Evolutionary conservation across 2,888 invertebrate genomes (phyloP).

Genomic region (Agrotis puta): DNA sequence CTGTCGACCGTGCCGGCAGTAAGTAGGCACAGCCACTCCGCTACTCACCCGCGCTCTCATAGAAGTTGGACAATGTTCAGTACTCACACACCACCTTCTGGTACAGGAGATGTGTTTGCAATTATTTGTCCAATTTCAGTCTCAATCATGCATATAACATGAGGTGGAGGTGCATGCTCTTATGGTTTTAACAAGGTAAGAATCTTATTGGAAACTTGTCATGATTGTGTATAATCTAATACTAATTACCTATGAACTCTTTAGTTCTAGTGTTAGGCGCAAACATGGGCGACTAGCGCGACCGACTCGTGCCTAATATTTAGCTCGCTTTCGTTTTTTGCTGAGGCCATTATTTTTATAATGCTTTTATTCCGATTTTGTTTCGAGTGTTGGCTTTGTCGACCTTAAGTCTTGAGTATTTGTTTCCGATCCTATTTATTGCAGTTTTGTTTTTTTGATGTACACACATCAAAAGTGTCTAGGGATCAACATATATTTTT

Average conservation of each 20-base stretch:
- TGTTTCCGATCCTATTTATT: neutral
- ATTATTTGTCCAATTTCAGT: slow-evolving; percentile 77
- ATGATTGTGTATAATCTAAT: slow-evolving; percentile 71
- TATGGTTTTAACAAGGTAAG: slow-evolving; percentile 84
- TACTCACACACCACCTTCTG: slow-evolving; percentile 43
- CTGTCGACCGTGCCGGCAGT: slow-evolving; percentile 97
- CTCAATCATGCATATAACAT: slow-evolving; percentile 82
- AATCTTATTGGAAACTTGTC: slow-evolving; percentile 67
- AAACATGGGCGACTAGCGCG: slow-evolving; percentile 44
- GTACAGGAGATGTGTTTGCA: slow-evolving; percentile 50
- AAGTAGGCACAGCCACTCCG: slow-evolving; percentile 92
- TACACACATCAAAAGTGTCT: no score
- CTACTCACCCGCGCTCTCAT: slow-evolving; percentile 61
- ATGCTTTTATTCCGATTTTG: slow-evolving; percentile 41
- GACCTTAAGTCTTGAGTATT: slow-evolving; percentile 10
- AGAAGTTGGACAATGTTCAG: slow-evolving; percentile 62
- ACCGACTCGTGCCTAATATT: slow-evolving; percentile 20
- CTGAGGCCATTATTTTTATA: slow-evolving; percentile 41
- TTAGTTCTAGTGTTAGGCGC: slow-evolving; percentile 65
- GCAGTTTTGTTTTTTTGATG: no score
- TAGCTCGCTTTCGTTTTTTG: slow-evolving; percentile 49
- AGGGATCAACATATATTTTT: no score
- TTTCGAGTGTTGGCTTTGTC: slow-evolving; percentile 27
- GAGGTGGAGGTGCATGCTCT: slow-evolving; percentile 85
- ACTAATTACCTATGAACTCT: slow-evolving; percentile 64